Evolutionary conservation across 1,140 invertebrate species (phyloP), one percentile per base, ranked within the genome.

Genomic region (Drosophila truncata): DNA sequence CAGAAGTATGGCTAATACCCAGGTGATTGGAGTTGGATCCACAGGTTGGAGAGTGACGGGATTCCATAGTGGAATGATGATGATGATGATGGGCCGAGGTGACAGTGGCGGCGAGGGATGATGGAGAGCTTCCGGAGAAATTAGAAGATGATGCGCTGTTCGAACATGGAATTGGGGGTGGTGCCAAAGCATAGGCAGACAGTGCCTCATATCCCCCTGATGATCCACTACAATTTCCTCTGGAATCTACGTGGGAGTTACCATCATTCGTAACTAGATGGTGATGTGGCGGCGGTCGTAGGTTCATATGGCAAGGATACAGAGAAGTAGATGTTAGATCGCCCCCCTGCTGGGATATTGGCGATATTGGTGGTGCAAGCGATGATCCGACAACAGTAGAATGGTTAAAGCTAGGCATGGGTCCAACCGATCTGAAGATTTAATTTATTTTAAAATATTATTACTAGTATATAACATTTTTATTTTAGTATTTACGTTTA

Each of bases 221-320:
- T n/a, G 52, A 59, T n/a, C 50, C 63, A 41, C 54, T 61, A 35
- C 57, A 73, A 46, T 64, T 72, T 29, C 23, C 29, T 63, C 46
- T 55, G 8, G 52, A n/a, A 25, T 37, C 52, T 37, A 37, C 46
- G 27, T 79, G 69, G 2, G 50, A 27, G 33, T 42, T 75, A 0
- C 29, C 66, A 27, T 47, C 74, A 54, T 72, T 60, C 16, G 61
- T n/a, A 7, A 78, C 59, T 8, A 78, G 57, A 41, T 82, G 82
- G 20, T 75, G 83, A 3, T 80, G 52, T 11, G 80, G 65, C 4
- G 82, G 77, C 3, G 82, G 64, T 3, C 91, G 73, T 16, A 90
- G 18, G 5, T 87, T 78, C 84, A 93, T 92, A 46, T 93, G 92
- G 35, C 92, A 93, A 27, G 91, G 80, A 41, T 93, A 93, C 46